Base-by-base conservation (phyloP, 2,113 vertebrate species). In the Python bivittatus region DNA sequence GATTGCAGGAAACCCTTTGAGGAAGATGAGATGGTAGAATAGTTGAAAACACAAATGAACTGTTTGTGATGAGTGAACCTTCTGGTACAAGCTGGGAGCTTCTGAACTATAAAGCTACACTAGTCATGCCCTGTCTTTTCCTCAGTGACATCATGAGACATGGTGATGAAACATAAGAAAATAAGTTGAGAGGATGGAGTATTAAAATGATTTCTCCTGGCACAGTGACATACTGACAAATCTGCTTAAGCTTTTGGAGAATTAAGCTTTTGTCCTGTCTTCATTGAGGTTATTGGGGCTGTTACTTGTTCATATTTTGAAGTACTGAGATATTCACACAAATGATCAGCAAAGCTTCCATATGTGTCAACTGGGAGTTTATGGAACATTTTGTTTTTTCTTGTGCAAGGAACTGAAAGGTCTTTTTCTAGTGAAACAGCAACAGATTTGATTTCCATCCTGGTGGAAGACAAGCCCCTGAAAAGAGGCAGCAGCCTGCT, bases 51-150 rank as follows among this genome's bases (percentile, higher is more conserved):
- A 97, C 97, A 98, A 97, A 96, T 94, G 97, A 98, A 97, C 96
- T 97, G 96, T 98, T 86, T 96, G 86, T 95, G 96, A 97, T 96
- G 97, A 97, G 97, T 97, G 97, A 98, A 98, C 97, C 97, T 98
- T 98, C 97, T 98, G 98, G 97, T 98, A 98, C 97, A 97, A 96
- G 96, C 97, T 98, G 97, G 96, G 97, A 98, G 97, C 96, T 93
- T 97, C 91, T 91, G 96, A 95, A 96, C 97, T 97, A 94, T 97
- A 93, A 97, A 97, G 95, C 97, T 97, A 97, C 96, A 97, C 96
- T 97, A 97, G 97, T 98, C 97, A 98, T 92, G 93, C 96, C 96
- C 97, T 97, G 97, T 90, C 29, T 90, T 94, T 94, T 91, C 92
- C 33, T 89, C 96, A 95, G 94, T 96, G 95, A 96, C 97, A 96